A percentile compares a stretch with the other conserved stretches of the same genome.
Conservation (phyloP, 35 echinoderm and acorn worm genomes). For the Chiridota heheva region DNA sequence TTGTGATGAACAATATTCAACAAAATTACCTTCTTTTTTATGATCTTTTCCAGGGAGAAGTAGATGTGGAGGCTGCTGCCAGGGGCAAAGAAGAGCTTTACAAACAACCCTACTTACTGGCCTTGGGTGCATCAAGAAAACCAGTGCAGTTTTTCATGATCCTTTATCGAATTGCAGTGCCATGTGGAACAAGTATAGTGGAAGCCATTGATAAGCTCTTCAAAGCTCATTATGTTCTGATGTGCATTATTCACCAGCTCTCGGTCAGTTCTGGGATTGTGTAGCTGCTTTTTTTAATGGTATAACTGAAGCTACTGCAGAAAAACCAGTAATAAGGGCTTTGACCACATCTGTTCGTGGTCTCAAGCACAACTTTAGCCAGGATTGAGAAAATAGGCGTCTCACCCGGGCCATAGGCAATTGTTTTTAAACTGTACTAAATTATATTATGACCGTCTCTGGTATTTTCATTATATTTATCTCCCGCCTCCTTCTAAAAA, state of each 20-base stretch:
- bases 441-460: no score
- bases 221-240: constrained; percentile 54
- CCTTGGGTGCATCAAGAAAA: constrained; percentile 17
- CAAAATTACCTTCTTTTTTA: background rate
- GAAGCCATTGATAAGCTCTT: constrained; percentile 25
- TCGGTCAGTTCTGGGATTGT: constrained; percentile 34
- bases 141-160: constrained; percentile 41
- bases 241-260: constrained; percentile 36
- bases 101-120: constrained; percentile 39
- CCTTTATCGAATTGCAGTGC: constrained; percentile 11
- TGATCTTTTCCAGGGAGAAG: constrained; percentile 22
- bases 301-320: background rate
- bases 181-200: constrained; percentile 26
- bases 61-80: constrained; percentile 41
- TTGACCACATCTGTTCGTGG: background rate
- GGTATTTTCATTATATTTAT: no score
- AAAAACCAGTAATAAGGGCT: background rate
- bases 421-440: no score
- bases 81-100: constrained; percentile 14
- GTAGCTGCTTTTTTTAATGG: constrained; percentile 14
- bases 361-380: no score
- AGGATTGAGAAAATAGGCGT: no score
- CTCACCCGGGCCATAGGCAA: no score
- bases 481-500: no score
- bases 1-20: background rate